These are phyloP conservation scores for Mellilla xanthometata DNA, from an alignment of 2,888 invertebrate genomes.

Conservation along the genomic window DNA sequence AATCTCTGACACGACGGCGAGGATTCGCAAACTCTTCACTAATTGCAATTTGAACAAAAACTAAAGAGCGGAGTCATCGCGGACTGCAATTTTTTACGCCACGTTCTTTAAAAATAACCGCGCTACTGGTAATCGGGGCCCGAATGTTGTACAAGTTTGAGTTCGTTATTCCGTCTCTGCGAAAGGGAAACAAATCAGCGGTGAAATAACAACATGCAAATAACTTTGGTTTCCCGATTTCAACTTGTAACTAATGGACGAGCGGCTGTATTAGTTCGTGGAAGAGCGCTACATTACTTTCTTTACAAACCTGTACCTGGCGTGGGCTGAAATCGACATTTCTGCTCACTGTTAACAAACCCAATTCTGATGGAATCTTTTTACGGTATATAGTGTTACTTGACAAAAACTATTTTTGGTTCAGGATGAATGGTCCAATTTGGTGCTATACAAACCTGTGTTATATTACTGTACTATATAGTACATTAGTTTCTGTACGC, in stretches of 20 bases:
- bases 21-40: slow-evolving; percentile 80
- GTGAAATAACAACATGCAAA: slow-evolving; percentile 15
- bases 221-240: slow-evolving; percentile 8
- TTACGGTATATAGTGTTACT: too few relatives aligned
- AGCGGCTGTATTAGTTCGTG: too few relatives aligned
- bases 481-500: too few relatives aligned
- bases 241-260: not conserved
- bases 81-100: slow-evolving; percentile 70
- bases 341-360: too few relatives aligned
- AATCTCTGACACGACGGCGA: slow-evolving; percentile 80
- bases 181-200: slow-evolving; percentile 17
- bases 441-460: too few relatives aligned
- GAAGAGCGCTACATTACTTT: too few relatives aligned
- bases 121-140: slow-evolving; percentile 31
- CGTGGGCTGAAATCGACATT: too few relatives aligned
- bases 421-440: too few relatives aligned
- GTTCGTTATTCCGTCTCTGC: slow-evolving; percentile 20
- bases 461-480: too few relatives aligned
- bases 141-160: slow-evolving; percentile 24
- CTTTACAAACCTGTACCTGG: too few relatives aligned
- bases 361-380: too few relatives aligned
- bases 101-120: slow-evolving; percentile 61
- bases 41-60: slow-evolving; percentile 82
- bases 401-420: too few relatives aligned
- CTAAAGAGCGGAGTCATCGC: slow-evolving; percentile 76